These are phyloP conservation scores for Drosophila athabasca DNA, from an alignment of 1,140 invertebrate species.

Conservation along the genomic window DNA sequence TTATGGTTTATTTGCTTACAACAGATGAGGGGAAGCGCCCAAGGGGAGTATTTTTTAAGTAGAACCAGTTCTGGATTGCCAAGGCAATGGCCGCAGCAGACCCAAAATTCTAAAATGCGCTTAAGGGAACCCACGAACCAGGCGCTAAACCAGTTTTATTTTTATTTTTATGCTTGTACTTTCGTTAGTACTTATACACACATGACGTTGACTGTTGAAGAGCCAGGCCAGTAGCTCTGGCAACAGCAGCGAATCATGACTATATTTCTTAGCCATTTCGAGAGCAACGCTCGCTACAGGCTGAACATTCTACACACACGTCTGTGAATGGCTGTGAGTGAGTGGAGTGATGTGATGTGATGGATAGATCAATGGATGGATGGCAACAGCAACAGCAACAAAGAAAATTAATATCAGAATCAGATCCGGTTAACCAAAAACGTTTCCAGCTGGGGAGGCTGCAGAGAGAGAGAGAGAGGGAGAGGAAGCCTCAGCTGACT, in stretches of 20 bases:
- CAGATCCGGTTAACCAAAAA: slow-evolving; percentile 77
- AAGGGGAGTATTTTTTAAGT: slow-evolving; percentile 9
- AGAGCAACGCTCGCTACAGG: slow-evolving; percentile 61
- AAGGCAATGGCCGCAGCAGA: slow-evolving; percentile 54
- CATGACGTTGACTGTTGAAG: slow-evolving; percentile 55
- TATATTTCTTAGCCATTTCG: slow-evolving; percentile 70
- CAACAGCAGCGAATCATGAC: slow-evolving; percentile 46
- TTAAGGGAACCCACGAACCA: slow-evolving; percentile 22
- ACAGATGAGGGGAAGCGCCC: slow-evolving; percentile 15
- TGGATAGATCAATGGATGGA: slow-evolving; percentile 40
- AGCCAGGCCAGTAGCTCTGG: background rate
- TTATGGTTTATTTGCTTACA: slow-evolving; percentile 40
- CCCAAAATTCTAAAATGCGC: slow-evolving; percentile 43
- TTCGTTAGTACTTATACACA: too few relatives aligned
- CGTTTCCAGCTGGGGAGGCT: slow-evolving; percentile 32
- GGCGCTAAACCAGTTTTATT: slow-evolving; percentile 34
- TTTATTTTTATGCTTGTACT: background rate
- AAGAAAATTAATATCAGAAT: slow-evolving; percentile 53
- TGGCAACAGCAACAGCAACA: slow-evolving; percentile 53
- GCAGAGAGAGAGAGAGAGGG: slow-evolving; percentile 4
- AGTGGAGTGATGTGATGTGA: slow-evolving; percentile 34
- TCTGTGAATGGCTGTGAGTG: slow-evolving; percentile 25
- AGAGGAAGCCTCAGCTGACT: slow-evolving; percentile 65
- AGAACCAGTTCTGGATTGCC: slow-evolving; percentile 61
- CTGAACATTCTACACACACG: background rate